phyloP scores from a whole-genome alignment of 2,797 vertebrate genomes.

The Borostomias antarcticus region DNA sequence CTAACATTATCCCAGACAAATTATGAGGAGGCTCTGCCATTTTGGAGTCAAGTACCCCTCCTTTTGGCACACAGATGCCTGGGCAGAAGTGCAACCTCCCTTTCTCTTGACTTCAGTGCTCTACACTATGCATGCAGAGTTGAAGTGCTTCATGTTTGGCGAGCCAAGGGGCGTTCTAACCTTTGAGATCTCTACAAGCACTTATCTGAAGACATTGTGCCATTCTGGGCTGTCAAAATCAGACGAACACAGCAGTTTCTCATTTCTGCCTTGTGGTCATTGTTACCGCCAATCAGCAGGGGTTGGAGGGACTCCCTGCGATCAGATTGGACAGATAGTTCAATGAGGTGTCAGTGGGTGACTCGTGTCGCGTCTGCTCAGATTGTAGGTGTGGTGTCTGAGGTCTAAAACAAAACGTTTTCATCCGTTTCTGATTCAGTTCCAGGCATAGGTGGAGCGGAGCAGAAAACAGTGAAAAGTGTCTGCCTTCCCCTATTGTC shows the following conservation, averaged over 20 bases:
- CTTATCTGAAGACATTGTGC: not conserved
- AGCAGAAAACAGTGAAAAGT: not conserved
- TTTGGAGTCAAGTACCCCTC: not conserved
- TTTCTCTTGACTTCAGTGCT: not conserved
- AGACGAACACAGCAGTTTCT: not conserved
- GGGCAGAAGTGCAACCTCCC: not conserved
- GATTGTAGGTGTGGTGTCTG: not conserved
- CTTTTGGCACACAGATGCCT: slow-evolving; percentile 6
- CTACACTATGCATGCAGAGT: not conserved
- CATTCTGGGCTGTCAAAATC: not conserved
- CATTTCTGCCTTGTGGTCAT: no score
- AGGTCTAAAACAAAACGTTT: not conserved
- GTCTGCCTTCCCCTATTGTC: not conserved
- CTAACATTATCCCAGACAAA: slow-evolving; percentile 19
- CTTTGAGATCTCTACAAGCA: slow-evolving; percentile 8
- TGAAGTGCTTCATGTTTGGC: not conserved
- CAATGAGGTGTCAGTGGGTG: not conserved
- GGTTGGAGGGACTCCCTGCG: no score
- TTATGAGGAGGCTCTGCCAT: slow-evolving; percentile 2
- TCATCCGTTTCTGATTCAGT: no score
- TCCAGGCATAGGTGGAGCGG: not conserved
- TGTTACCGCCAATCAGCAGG: no score
- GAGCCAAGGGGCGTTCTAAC: not conserved
- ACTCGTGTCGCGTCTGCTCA: not conserved
- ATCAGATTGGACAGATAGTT: not conserved